These are phyloP conservation scores for Halesus radiatus DNA, from an alignment of 1,140 invertebrate genomes.

Conservation along the genomic window DNA sequence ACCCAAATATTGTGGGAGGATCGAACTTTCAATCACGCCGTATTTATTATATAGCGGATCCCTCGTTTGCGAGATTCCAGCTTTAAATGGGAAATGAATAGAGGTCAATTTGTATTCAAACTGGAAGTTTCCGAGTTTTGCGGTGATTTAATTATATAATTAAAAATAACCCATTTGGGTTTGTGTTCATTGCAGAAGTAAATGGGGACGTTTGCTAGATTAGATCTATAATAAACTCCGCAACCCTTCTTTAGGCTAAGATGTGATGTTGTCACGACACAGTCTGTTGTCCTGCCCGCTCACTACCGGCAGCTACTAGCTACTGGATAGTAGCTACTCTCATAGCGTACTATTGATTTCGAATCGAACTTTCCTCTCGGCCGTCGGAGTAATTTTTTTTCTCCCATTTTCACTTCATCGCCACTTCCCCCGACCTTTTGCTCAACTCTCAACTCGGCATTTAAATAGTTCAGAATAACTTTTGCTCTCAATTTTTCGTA, in stretches of 20 bases:
- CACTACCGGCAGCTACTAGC: no score
- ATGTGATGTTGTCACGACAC: conserved; percentile 16
- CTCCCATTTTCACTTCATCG: neutral
- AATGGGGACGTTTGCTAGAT: neutral
- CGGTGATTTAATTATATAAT: no score
- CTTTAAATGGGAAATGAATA: no score
- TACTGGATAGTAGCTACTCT: no score
- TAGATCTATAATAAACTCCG: neutral
- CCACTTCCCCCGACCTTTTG: neutral
- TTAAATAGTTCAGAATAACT: neutral
- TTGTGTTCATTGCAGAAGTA: neutral
- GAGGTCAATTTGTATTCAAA: no score
- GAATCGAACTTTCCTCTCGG: neutral
- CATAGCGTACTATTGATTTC: no score
- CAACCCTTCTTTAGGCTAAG: neutral
- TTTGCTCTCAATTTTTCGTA: neutral
- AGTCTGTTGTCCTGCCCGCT: neutral
- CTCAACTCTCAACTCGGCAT: neutral
- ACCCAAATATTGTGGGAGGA: no score
- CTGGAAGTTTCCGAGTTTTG: no score
- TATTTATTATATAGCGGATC: no score
- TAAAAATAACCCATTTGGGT: neutral
- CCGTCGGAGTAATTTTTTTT: neutral
- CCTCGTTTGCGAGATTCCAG: no score
- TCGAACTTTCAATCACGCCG: no score